Conservation (phyloP, 2,888 invertebrate species). For the Stomorhina lunata region DNA sequence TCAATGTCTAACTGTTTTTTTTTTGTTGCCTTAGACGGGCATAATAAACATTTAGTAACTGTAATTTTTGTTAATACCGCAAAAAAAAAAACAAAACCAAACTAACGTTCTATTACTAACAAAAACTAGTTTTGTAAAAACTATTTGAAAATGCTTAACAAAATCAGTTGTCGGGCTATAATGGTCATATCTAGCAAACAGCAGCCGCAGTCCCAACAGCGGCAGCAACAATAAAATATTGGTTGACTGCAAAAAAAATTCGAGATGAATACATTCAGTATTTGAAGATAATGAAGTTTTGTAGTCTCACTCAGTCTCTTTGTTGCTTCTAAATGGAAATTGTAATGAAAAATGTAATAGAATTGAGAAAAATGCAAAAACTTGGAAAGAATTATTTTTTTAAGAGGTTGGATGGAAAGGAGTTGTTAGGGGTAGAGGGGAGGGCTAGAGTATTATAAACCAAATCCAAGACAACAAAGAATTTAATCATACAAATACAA, state of each 20-base stretch:
- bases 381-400: no score
- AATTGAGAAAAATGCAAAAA: constrained; percentile 45
- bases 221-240: background rate
- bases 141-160: constrained; percentile 45
- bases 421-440: background rate
- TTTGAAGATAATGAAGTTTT: constrained; percentile 64
- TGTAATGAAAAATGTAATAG: constrained; percentile 55
- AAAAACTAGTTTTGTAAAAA: constrained; percentile 58
- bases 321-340: constrained; percentile 58
- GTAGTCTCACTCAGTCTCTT: no score
- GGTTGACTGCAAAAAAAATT: constrained; percentile 7
- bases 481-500: constrained; percentile 19
- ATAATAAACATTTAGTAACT: constrained; percentile 55
- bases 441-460: background rate
- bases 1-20: constrained; percentile 53
- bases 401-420: no score
- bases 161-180: constrained; percentile 58
- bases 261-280: constrained; percentile 32
- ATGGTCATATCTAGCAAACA: constrained; percentile 49
- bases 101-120: constrained; percentile 55
- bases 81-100: constrained; percentile 32
- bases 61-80: constrained; percentile 57
- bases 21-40: constrained; percentile 36
- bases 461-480: constrained; percentile 34
- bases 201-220: background rate